A percentile compares a stretch with the other conserved stretches of the same genome.
phyloP scores from a whole-genome alignment of 92 coral and sea anemone genomes.

The Galaxea fascicularis region DNA sequence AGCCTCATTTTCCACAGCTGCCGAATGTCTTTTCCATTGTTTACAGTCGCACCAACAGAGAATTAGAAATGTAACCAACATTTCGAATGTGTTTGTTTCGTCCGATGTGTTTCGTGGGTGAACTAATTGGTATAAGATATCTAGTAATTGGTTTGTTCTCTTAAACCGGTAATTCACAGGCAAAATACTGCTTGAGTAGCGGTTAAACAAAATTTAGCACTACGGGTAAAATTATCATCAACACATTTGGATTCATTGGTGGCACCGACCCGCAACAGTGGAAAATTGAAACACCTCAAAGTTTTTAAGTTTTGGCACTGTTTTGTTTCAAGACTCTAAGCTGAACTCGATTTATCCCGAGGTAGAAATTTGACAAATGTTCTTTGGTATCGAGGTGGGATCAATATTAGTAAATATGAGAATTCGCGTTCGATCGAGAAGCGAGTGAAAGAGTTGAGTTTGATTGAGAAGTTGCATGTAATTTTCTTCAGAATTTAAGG shows the following conservation, averaged over 20 bases:
- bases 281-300: not conserved
- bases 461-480: no score
- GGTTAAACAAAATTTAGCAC: not conserved
- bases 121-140: conserved; percentile 5
- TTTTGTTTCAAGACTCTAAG: not conserved
- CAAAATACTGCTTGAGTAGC: conserved; percentile 2
- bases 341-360: not conserved
- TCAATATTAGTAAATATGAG: not conserved
- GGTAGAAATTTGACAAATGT: not conserved
- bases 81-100: conserved; percentile 3
- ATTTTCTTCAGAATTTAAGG: no score
- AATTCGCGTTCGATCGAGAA: not conserved
- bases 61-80: conserved; percentile 25
- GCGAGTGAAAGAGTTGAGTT: no score
- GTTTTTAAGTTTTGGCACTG: no score
- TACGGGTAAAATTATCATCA: not conserved
- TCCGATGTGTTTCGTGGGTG: not conserved
- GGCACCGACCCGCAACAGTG: not conserved
- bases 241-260: not conserved
- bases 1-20: not conserved
- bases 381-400: not conserved
- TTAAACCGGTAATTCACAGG: conserved; percentile 1
- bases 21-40: conserved; percentile 3
- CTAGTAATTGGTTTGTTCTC: conserved; percentile 17
- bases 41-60: conserved; percentile 6